phyloP scores from a whole-genome alignment of 2,888 invertebrate genomes.

The Phorcus lineatus region DNA sequence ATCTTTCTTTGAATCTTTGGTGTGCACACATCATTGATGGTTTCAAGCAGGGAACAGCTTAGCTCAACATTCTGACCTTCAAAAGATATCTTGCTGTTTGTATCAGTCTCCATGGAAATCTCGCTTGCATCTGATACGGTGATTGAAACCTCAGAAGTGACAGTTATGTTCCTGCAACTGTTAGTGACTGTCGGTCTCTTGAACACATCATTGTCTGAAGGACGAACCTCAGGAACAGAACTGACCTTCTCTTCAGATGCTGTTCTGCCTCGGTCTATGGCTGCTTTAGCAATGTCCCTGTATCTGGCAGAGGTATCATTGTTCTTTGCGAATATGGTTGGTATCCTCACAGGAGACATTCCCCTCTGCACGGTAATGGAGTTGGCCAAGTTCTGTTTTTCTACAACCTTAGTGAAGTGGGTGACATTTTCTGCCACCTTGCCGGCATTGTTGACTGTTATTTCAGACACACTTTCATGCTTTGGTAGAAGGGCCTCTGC shows the following conservation, averaged over 20 bases:
- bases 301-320: constrained; percentile 44
- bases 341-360: constrained; percentile 66
- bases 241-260: neutral
- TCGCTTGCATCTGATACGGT: neutral
- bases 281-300: constrained; percentile 37
- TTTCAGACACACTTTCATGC: constrained; percentile 62
- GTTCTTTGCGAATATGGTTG: constrained; percentile 60
- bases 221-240: neutral
- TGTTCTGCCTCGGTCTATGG: constrained; percentile 2
- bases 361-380: constrained; percentile 57
- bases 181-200: constrained; percentile 21
- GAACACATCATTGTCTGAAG: neutral
- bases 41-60: constrained; percentile 48
- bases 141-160: constrained; percentile 41
- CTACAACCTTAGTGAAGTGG: constrained; percentile 51
- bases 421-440: constrained; percentile 60
- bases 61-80: constrained; percentile 41
- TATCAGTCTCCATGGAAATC: constrained; percentile 1
- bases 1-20: constrained; percentile 36
- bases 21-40: constrained; percentile 55
- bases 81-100: constrained; percentile 28
- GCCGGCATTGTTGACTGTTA: constrained; percentile 60
- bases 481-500: constrained; percentile 54
- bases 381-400: constrained; percentile 56
- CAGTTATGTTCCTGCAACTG: constrained; percentile 58